These are phyloP conservation scores for Myrmophylax atrothorax DNA, from an alignment of 2,113 vertebrate genomes.

Conservation along the genomic window DNA sequence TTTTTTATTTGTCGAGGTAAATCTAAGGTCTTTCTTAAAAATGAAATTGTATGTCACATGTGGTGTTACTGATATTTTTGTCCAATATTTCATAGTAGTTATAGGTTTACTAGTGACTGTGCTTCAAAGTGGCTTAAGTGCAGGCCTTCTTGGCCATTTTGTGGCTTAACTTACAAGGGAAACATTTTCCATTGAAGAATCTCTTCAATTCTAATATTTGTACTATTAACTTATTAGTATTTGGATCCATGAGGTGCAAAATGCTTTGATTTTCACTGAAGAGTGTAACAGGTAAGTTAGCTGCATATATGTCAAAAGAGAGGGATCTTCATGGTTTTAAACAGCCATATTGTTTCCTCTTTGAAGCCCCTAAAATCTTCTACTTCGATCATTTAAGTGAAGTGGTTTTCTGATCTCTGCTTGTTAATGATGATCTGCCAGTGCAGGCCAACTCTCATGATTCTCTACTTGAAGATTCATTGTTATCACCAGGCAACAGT, in stretches of 20 bases:
- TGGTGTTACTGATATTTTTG: neutral
- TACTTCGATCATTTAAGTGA: neutral
- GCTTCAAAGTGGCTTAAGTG: neutral
- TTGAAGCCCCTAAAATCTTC: neutral
- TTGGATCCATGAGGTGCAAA: neutral
- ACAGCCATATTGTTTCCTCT: neutral
- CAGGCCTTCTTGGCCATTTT: neutral
- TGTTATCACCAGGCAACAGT: neutral
- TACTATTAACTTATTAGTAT: neutral
- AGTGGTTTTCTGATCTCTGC: neutral
- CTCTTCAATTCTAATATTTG: neutral
- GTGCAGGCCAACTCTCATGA: neutral
- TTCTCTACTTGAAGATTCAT: neutral
- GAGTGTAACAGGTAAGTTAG: neutral
- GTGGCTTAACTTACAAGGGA: neutral
- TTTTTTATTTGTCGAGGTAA: neutral
- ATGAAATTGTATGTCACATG: rapidly evolving
- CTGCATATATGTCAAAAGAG: neutral
- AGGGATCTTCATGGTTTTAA: neutral
- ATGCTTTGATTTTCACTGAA: neutral
- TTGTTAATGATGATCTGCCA: neutral
- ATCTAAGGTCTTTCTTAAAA: neutral
- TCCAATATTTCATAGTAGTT: neutral
- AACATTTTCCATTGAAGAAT: neutral
- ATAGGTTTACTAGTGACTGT: neutral